phyloP scores from a whole-genome alignment of 2,797 vertebrate genomes.

The Bradypus variegatus region DNA sequence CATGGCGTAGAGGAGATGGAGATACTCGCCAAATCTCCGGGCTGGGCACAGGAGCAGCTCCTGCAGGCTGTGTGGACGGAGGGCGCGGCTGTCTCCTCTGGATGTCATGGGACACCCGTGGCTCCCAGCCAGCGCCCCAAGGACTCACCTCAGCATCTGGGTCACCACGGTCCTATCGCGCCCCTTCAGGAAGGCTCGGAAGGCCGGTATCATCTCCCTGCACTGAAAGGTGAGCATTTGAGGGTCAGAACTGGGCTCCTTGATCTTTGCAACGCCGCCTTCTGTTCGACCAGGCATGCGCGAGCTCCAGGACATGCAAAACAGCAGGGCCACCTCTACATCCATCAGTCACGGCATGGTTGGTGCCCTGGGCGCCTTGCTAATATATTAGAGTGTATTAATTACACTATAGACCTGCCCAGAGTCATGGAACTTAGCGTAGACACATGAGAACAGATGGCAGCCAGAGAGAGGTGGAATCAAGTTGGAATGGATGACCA shows the following conservation, averaged over 20 bases:
- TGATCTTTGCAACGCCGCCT: neutral
- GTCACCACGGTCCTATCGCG: slow-evolving; percentile 78
- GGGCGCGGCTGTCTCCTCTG: too few species aligned
- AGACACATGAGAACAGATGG: neutral
- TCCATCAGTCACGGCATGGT: neutral
- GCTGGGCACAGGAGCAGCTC: slow-evolving; percentile 82
- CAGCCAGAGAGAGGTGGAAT: neutral
- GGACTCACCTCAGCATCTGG: slow-evolving; percentile 82
- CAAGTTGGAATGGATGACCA: neutral
- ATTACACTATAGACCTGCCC: neutral
- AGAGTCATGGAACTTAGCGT: neutral
- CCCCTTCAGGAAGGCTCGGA: slow-evolving; percentile 84
- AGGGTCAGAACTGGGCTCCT: neutral
- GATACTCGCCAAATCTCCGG: slow-evolving; percentile 81
- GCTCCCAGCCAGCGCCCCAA: neutral
- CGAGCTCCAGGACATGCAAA: neutral
- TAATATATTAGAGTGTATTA: neutral
- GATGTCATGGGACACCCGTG: too few species aligned
- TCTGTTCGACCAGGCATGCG: neutral
- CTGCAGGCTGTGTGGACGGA: slow-evolving; percentile 75
- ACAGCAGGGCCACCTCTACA: neutral
- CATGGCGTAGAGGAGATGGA: slow-evolving; percentile 79
- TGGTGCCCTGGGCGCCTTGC: neutral
- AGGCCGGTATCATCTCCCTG: slow-evolving; percentile 79
- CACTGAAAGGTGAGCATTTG: slow-evolving; percentile 74